Evolutionary conservation across 2,113 vertebrate genomes (phyloP).

Genomic region (Dolichallabes microphthalmus): DNA sequence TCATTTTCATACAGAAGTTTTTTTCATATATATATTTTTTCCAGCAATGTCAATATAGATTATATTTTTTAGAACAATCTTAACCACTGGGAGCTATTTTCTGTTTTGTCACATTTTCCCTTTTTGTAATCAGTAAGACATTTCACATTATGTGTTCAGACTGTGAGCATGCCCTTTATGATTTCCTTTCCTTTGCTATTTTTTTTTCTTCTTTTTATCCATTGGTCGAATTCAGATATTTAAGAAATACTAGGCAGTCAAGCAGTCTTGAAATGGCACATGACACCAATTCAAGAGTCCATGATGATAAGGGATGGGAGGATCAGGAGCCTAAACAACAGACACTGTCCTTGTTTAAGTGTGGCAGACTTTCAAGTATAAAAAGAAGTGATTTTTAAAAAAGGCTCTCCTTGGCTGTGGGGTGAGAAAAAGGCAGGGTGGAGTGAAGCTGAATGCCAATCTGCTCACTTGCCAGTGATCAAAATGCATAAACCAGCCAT

Average conservation of each 20-base stretch:
- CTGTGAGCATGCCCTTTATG: constrained; percentile 30
- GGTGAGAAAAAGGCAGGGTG: constrained; percentile 70
- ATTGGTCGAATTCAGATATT: constrained; percentile 28
- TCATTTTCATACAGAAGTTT: constrained; percentile 70
- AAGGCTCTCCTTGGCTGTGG: constrained; percentile 77
- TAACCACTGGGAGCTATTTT: constrained; percentile 16
- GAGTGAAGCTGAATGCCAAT: constrained; percentile 70
- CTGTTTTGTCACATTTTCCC: neutral
- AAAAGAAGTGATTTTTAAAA: constrained; percentile 72
- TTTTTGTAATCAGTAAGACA: neutral
- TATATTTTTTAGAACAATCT: neutral
- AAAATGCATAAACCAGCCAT: constrained; percentile 65
- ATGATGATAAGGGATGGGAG: constrained; percentile 58
- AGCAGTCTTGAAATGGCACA: constrained; percentile 52
- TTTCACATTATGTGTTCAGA: constrained; percentile 41
- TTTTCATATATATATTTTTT: constrained; percentile 27
- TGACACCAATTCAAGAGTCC: constrained; percentile 65
- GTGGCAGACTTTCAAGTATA: constrained; percentile 74
- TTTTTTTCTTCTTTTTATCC: constrained; percentile 45
- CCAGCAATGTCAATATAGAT: neutral
- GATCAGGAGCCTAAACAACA: constrained; percentile 62
- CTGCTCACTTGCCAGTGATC: constrained; percentile 68
- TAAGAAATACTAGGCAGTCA: constrained; percentile 39
- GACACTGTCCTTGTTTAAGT: constrained; percentile 67
- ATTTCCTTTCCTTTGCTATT: constrained; percentile 50